Evolutionary conservation across 2,797 vertebrate species (phyloP), one percentile per base, ranked within the genome.

Genomic region (Chloroceryle amazona): DNA sequence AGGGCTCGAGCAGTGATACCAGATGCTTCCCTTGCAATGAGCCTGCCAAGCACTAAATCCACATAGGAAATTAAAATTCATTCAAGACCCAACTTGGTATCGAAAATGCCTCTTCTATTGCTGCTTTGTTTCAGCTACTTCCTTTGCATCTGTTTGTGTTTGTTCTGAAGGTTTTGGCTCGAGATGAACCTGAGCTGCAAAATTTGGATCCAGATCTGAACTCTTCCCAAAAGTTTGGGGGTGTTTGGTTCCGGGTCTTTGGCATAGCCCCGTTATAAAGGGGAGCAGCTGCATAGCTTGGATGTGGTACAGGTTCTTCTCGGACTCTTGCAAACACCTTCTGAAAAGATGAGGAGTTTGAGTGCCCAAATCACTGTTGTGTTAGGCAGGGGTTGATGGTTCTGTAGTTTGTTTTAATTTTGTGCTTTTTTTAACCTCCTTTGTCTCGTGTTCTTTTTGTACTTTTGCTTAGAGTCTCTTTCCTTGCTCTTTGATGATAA

Each of bases 71-170:
- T 93, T 16, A 68, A 87, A 96, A 92, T 60, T 39, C 81, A 44
- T 31, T 41, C 81, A 61, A 60, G 86, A 51, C 78, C 62, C 41
- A 58, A n/a, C 84, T 78, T 83, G 92, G 84, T 91, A 82, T 79
- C 75, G 61, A 10, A 89, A 94, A 58, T 72, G 75, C 81, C 84
- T 96, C 74, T 46, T 87, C 22, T 82, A 5, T 54, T 88, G 85
- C 92, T 85, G 90, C 94, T 94, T 96, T 90, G 94, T 95, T 97
- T 51, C 94, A 78, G 55, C 81, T 73, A 42, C 91, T 96, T 94
- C 95, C 96, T 92, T 51, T 92, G 96, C 94, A 96, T 96, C 96
- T 96, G 96, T 81, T 81, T 81, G 89, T 96, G 87, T 94, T 89
- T 95, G 91, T 49, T 72, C 28, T 90, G 23, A 13, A 47, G 52